These are phyloP conservation scores for Theocolax elegans DNA, from an alignment of 1,140 invertebrate genomes.

Conservation along the genomic window DNA sequence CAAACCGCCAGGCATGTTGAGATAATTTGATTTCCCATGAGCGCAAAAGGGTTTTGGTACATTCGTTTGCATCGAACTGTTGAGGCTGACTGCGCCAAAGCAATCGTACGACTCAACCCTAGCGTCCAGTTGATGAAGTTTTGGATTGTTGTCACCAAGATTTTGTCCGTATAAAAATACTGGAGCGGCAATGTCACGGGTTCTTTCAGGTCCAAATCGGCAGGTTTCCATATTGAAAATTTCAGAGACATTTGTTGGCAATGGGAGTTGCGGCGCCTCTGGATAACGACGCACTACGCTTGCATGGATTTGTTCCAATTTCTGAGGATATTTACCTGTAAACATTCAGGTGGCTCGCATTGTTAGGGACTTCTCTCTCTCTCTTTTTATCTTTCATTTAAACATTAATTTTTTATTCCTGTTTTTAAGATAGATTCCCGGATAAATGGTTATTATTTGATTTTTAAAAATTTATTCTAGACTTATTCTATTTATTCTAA, in stretches of 20 bases:
- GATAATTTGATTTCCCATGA: slow-evolving; percentile 69
- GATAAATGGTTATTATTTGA: background rate
- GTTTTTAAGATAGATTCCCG: background rate
- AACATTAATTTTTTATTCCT: background rate
- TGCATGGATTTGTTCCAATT: slow-evolving; percentile 43
- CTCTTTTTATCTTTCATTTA: too few relatives aligned
- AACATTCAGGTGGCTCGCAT: background rate
- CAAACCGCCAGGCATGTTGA: slow-evolving; percentile 80
- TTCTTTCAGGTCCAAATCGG: slow-evolving; percentile 72
- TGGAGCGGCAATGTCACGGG: slow-evolving; percentile 71
- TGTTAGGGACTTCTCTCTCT: background rate
- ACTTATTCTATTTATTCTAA: too few relatives aligned
- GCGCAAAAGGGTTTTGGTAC: slow-evolving; percentile 77
- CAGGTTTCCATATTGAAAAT: slow-evolving; percentile 67
- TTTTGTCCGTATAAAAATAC: slow-evolving; percentile 65
- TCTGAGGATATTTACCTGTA: background rate
- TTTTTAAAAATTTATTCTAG: background rate
- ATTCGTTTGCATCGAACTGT: slow-evolving; percentile 79
- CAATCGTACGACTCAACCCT: slow-evolving; percentile 77
- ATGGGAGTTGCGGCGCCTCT: slow-evolving; percentile 54
- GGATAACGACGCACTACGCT: slow-evolving; percentile 53
- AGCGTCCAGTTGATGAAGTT: slow-evolving; percentile 57
- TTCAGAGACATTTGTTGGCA: slow-evolving; percentile 65
- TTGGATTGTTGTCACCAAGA: background rate
- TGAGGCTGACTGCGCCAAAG: slow-evolving; percentile 74